A percentile compares a stretch with the other conserved stretches of the same genome.
Evolutionary conservation across 1,140 invertebrate genomes (phyloP).

Genomic region (Drosophila auraria): DNA sequence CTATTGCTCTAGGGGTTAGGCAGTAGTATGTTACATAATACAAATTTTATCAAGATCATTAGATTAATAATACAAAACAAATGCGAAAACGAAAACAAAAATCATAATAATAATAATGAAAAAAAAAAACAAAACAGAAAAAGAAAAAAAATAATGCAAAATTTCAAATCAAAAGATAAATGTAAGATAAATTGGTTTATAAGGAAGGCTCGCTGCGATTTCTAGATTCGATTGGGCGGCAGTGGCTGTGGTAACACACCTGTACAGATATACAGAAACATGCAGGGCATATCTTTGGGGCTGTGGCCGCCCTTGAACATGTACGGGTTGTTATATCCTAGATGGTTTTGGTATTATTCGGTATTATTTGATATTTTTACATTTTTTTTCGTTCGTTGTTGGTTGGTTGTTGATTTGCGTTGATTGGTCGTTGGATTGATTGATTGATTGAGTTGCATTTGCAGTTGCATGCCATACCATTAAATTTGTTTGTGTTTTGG

Average conservation of each 20-base stretch:
- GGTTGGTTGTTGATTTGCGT: slow-evolving; percentile 22
- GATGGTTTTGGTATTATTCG: not conserved
- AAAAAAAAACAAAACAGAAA: slow-evolving; percentile 4
- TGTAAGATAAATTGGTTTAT: slow-evolving; percentile 24
- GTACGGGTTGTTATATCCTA: slow-evolving; percentile 48
- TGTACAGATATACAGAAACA: slow-evolving; percentile 83
- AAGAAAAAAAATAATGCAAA: not conserved
- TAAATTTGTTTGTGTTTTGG: slow-evolving; percentile 58
- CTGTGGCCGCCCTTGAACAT: slow-evolving; percentile 58
- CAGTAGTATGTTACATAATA: slow-evolving; percentile 45
- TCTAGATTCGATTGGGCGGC: slow-evolving; percentile 48
- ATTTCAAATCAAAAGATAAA: slow-evolving; percentile 21
- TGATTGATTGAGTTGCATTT: slow-evolving; percentile 24
- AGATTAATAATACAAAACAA: slow-evolving; percentile 51
- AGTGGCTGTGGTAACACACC: slow-evolving; percentile 73
- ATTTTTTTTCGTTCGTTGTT: slow-evolving; percentile 2
- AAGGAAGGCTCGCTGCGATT: slow-evolving; percentile 23
- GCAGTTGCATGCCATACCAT: slow-evolving; percentile 43
- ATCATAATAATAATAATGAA: not conserved
- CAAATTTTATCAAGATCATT: slow-evolving; percentile 40
- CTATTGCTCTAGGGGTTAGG: slow-evolving; percentile 47
- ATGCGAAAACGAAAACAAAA: slow-evolving; percentile 30
- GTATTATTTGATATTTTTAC: not conserved
- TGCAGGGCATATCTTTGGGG: slow-evolving; percentile 75
- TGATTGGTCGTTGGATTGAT: slow-evolving; percentile 36